Evolutionary conservation across 2,113 vertebrate species (phyloP), one percentile per base, ranked within the genome.

Genomic region (Zosterops japonicus): DNA sequence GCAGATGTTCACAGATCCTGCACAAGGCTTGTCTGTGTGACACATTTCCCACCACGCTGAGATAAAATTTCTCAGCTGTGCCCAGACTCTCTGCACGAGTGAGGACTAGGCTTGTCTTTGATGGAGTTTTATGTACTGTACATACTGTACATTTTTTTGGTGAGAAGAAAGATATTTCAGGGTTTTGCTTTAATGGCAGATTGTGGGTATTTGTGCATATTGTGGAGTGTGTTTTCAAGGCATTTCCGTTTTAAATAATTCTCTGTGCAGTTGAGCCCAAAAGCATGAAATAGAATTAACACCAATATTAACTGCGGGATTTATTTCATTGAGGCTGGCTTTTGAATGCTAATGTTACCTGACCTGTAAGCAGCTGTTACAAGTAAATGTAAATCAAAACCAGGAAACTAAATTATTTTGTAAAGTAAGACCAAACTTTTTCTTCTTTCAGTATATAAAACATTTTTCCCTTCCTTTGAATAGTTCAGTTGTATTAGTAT

Each of bases 361-460:
- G 96, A 97, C 95, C 96, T 97, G 93, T 82, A 94, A 95, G 96
- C 98, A 98, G 97, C 98, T 98, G 97, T 97, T 98, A 92, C 87
- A 83, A 97, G 94, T 78, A 96, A 94, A 94, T 93, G 87, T 91
- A 97, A 97, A 97, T 93, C 95, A 97, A 97, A 95, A 85, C 94
- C 89, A 83, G 85, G 89, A 97, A 97, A 96, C n/a, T 18, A 81
- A 97, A 92, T 97, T 94, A 95, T 94, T 97, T 94, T 82, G 75
- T 77, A 87, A 53, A 82, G 83, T 79, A 96, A 84, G 87, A 97
- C 88, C 71, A 96, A 97, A 92, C 95, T 69, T 91, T 93, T 95
- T 92, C 61, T 82, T 59, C 71, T 92, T 92, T 86, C 36, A 46
- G 3, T 60, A 70, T 36, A 83, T 49, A 76, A 92, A 96, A 83